These are phyloP conservation scores for Agriopis marginaria DNA, from an alignment of 2,888 invertebrate species.

Conservation along the genomic window DNA sequence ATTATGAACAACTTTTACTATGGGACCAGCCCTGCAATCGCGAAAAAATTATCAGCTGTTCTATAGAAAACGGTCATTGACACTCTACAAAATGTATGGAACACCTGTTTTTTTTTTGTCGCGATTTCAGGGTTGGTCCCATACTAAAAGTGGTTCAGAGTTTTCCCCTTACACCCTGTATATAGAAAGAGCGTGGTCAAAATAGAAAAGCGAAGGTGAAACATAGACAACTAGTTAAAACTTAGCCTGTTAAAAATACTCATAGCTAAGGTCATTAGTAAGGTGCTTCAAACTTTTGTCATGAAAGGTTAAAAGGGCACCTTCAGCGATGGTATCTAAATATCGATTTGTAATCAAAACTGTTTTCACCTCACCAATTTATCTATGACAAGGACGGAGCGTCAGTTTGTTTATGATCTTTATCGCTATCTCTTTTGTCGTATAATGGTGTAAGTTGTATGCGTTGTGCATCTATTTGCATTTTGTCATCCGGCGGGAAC, in stretches of 20 bases:
- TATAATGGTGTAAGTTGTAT: constrained; percentile 29
- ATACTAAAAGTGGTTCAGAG: too few relatives aligned
- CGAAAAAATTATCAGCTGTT: too few relatives aligned
- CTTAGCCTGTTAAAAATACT: background rate
- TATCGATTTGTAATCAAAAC: constrained; percentile 23
- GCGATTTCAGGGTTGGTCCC: too few relatives aligned
- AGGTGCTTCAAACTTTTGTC: background rate
- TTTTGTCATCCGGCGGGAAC: constrained; percentile 44
- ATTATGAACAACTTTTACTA: too few relatives aligned
- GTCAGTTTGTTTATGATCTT: constrained; percentile 29
- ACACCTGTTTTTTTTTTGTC: too few relatives aligned
- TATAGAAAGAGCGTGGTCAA: too few relatives aligned
- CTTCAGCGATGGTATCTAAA: constrained; percentile 1
- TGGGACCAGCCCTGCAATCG: too few relatives aligned
- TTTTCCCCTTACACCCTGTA: too few relatives aligned
- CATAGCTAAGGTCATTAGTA: background rate
- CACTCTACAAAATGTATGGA: too few relatives aligned
- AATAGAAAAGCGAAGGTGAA: too few relatives aligned
- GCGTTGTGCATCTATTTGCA: constrained; percentile 39
- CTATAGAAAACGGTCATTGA: too few relatives aligned
- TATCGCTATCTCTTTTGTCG: constrained; percentile 27
- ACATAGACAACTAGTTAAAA: background rate
- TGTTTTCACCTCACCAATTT: constrained; percentile 24
- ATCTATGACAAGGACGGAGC: constrained; percentile 28
- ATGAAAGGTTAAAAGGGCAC: constrained; percentile 3